Percentiles rank a stretch among this genome's conserved stretches.
Conservation (phyloP, 1,140 invertebrate species). For the Bombus polaris region DNA sequence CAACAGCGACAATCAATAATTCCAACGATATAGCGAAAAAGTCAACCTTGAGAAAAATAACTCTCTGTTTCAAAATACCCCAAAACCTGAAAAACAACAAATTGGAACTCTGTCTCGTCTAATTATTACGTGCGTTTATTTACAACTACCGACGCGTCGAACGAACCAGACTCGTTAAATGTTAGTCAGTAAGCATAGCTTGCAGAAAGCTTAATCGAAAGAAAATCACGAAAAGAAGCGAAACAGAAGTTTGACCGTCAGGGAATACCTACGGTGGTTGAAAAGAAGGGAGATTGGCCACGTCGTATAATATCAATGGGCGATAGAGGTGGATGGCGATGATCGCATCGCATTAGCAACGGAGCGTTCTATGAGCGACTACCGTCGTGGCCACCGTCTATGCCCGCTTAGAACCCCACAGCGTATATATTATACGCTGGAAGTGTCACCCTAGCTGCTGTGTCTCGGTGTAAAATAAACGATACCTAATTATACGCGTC, state of each 20-base stretch:
- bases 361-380: constrained; percentile 80
- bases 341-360: constrained; percentile 81
- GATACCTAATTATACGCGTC: constrained; percentile 80
- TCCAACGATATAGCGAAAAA: too few relatives aligned
- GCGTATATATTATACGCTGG: constrained; percentile 22
- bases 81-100: too few relatives aligned
- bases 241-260: constrained; percentile 15
- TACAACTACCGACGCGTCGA: too few relatives aligned
- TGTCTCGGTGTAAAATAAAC: constrained; percentile 79
- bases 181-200: too few relatives aligned
- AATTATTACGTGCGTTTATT: too few relatives aligned
- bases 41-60: too few relatives aligned
- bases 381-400: constrained; percentile 64
- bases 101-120: too few relatives aligned
- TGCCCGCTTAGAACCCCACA: constrained; percentile 32
- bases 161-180: too few relatives aligned
- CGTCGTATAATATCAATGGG: constrained; percentile 77
- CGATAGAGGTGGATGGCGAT: constrained; percentile 71
- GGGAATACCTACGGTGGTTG: constrained; percentile 57
- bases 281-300: constrained; percentile 47
- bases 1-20: too few relatives aligned
- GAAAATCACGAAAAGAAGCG: background rate
- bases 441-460: constrained; percentile 58
- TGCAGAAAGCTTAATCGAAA: too few relatives aligned
- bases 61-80: too few relatives aligned